A percentile compares a stretch with the other conserved stretches of the same genome.
Conservation (phyloP, 1,140 invertebrate species). For the Heliconius eleuchia region DNA sequence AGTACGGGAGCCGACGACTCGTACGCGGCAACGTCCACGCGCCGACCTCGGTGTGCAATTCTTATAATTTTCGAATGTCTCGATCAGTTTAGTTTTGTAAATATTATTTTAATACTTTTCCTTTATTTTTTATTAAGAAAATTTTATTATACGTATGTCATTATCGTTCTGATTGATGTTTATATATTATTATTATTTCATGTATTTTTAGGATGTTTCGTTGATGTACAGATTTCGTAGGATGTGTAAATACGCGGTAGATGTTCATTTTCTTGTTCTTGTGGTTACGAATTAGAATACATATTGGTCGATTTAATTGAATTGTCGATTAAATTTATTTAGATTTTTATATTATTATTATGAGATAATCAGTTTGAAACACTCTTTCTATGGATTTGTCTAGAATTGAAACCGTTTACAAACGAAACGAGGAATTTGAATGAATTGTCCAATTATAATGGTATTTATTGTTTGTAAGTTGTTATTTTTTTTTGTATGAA, state of each 20-base stretch:
- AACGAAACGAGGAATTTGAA: conserved; percentile 65
- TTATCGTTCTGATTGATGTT: conserved; percentile 71
- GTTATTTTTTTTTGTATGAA: conserved; percentile 68
- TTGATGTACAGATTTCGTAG: conserved; percentile 70
- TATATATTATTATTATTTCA: conserved; percentile 61
- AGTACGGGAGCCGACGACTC: not conserved
- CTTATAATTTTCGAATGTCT: conserved; percentile 74
- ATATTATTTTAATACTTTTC: conserved; percentile 72
- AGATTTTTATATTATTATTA: conserved; percentile 41
- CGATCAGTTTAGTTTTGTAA: conserved; percentile 77
- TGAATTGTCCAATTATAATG: conserved; percentile 74
- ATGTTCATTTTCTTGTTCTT: conserved; percentile 72
- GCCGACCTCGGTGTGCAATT: conserved; percentile 76
- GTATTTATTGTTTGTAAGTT: conserved; percentile 78
- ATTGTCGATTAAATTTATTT: conserved; percentile 16
- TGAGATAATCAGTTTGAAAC: conserved; percentile 23
- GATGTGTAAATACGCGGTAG: conserved; percentile 68
- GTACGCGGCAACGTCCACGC: conserved; percentile 64
- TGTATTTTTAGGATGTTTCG: conserved; percentile 66
- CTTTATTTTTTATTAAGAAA: conserved; percentile 63
- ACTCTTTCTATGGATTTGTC: conserved; percentile 42
- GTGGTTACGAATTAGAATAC: conserved; percentile 50
- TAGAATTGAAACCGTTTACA: conserved; percentile 40
- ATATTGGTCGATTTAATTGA: conserved; percentile 42
- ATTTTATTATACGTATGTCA: conserved; percentile 64